These are phyloP conservation scores for Cactoblastis cactorum DNA, from an alignment of 2,888 invertebrate genomes.

Conservation along the genomic window DNA sequence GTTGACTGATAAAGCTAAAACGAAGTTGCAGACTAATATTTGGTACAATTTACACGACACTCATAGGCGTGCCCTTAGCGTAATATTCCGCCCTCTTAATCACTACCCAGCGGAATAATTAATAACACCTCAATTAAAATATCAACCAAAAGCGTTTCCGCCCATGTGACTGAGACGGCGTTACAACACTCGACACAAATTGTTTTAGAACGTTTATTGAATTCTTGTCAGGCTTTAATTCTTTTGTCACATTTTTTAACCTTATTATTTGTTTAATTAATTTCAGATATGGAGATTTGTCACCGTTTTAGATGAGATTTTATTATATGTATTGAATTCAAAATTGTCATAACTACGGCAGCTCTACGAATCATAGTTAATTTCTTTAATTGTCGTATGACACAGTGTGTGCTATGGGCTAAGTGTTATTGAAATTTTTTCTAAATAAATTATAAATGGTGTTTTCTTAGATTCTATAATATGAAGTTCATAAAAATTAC, in stretches of 20 bases:
- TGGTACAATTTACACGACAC: constrained; percentile 42
- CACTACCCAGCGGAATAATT: constrained; percentile 65
- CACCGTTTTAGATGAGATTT: too few species aligned
- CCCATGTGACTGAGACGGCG: constrained; percentile 45
- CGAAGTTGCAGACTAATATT: constrained; percentile 30
- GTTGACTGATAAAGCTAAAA: constrained; percentile 45
- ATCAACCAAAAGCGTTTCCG: constrained; percentile 61
- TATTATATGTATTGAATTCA: too few species aligned
- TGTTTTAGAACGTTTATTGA: constrained; percentile 17
- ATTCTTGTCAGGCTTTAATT: not conserved
- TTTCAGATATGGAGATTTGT: too few species aligned
- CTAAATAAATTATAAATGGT: too few species aligned
- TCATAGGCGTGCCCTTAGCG: constrained; percentile 54
- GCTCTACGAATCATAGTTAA: too few species aligned
- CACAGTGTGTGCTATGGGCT: too few species aligned
- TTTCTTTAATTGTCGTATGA: too few species aligned
- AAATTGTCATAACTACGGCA: too few species aligned
- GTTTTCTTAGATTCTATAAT: too few species aligned
- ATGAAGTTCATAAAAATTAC: too few species aligned
- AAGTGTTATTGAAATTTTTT: too few species aligned
- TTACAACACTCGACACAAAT: constrained; percentile 7
- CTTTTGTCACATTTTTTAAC: not conserved
- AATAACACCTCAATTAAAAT: constrained; percentile 74
- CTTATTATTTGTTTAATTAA: not conserved
- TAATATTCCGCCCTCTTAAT: constrained; percentile 71